Evolutionary conservation across 2,888 invertebrate species (phyloP), one percentile per base, ranked within the genome.

Genomic region (Acrobasis consociella): DNA sequence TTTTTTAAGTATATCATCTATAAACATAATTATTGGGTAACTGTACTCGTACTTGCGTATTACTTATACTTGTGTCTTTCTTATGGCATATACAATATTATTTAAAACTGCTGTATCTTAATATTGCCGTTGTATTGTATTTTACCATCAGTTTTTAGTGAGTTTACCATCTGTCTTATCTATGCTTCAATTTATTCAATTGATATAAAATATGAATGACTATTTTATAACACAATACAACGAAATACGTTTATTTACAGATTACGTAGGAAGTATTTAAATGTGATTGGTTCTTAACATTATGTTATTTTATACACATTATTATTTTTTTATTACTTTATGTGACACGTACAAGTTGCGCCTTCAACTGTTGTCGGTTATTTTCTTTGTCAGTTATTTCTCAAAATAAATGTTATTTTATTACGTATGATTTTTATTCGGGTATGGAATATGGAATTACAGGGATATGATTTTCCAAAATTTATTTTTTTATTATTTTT

Each of bases 381-480:
- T 31, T 31, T 31, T 7, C 31, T 31, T 31, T 59, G 15, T 59
- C 22, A 55, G 11, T 56, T 56, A 67, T 69, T 67, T 62, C 51
- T 74, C 56, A 46, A 72, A 83, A 81, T 78, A 81, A 80, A 82
- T 71, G 67, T 75, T 76, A 78, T 82, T 80, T 81, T 69, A 62
- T 77, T 74, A 75, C 2, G 39, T 76, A 76, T 77, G 64, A 69
- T 74, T 79, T 78, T 80, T 74, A 69, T 75, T 79, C 64, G 64
- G 68, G 62, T 72, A 71, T 61, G 42, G 49, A 70, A 62, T 72
- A 71, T 61, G 42, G 49, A 70, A 62, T 71, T 76, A 73, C 76
- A 77, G 76, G 74, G 75, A 75, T 67, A 67, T 42, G 22, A 16
- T 60, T 60, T 31, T 49, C 15, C 11, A 39, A 61, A 52, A 53